Base-by-base conservation (phyloP, 2,888 invertebrate genomes). In the Lochmaea capreae region DNA sequence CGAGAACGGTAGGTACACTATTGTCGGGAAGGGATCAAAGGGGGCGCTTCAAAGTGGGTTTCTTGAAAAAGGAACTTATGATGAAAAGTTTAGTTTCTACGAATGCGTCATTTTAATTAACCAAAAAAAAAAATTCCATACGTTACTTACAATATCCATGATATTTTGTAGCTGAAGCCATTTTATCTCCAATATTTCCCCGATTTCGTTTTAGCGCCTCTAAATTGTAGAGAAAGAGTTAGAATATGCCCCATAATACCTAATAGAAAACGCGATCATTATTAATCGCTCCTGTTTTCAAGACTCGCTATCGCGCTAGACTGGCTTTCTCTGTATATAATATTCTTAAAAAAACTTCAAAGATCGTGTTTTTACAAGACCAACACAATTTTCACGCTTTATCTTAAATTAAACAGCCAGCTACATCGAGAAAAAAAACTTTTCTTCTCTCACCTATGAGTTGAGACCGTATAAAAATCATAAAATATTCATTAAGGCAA, bases 401-500 rank as follows among this genome's bases (percentile, higher is more conserved):
- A 54, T 54, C 54, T 54, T 54, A 54, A 18, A 54, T 54, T 54
- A 54, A 54, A 54, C 54, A 16, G 54, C 54, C 16, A 54, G 16
- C 54, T 3, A 14, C 46, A 46, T 33, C 33, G 33, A 33, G 8
- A 46, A 46, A 16, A 18, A 14, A 54, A 54, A 54, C 18, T 54
- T 54, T 18, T 54, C 52, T 54, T 18, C 16, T 11, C 18, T 54
- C 16, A 18, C 16, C 18, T 54, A 54, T n/a, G 14, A 10, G 6
- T 12, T 14, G 33, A 26, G 11, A 59, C 59, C 59, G 26, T n/a
- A n/a, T n/a, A 12, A 33, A 26, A 59, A 14, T 14, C 33, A 59
- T 59, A 59, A 59, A 59, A 33, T 59, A 59, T 59, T 59, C 59
- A 59, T 59, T 59, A 59, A 26, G 9, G 59, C 8, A 59, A 59